Evolutionary conservation across 1,140 invertebrate species (phyloP), one percentile per base, ranked within the genome.

Genomic region (Lithobius niger): DNA sequence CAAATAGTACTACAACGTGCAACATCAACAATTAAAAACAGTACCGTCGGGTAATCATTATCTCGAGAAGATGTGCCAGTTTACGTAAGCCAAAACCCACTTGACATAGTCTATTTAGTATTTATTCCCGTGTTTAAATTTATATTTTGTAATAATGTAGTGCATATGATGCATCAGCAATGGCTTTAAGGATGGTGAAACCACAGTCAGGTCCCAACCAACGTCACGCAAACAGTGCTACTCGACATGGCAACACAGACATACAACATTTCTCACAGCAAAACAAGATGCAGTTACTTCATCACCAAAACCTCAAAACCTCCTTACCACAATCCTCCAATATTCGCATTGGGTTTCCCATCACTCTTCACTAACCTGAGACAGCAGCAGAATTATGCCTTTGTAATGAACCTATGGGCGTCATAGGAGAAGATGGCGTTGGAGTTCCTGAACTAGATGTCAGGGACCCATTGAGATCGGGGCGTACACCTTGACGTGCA

Each of bases 401-500:
- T 6, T 27, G 24, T 24, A 50, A 24, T 3, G 6, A n/a, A 26
- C 24, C 27, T 22, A 21, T 13, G 10, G 48, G 48, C 3, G 48
- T 6, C n/a, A 21, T 21, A 6, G 48, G 48, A 13, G 48, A 50
- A 10, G 48, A 50, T 26, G 48, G 48, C 3, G 48, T 25, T 18
- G 44, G 44, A 10, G 44, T 47, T 27, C 48, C 48, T 16, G 48
- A 50, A 27, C 19, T 50, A 6, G 48, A 50, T 19, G 48, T 50
- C 3, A 27, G 3, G 6, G 48, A 50, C 19, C 48, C 48, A 27
- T 50, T 50, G 24, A 27, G 19, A 3, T 27, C 48, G 26, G 63
- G 62, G 68, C 62, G 79, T 60, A 60, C 70, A 40, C 79, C 77
- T 73, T 80, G 77, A 64, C 87, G 77, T 0, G 89, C 88, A 66